Base-by-base conservation (phyloP, 2,888 invertebrate species). In the Chymomyza amoena region DNA sequence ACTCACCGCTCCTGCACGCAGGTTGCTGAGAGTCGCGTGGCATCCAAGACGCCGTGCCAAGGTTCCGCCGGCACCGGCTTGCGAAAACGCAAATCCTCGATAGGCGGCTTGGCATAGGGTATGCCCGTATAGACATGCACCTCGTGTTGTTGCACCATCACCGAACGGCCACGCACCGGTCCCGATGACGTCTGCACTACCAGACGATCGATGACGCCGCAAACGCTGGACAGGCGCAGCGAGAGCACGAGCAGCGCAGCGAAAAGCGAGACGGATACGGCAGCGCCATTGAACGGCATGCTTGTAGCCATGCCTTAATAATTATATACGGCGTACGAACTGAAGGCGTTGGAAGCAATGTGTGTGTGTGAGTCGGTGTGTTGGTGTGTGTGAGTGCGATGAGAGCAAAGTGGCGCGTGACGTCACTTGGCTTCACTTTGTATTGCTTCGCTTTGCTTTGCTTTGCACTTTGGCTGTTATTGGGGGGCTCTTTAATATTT, bases 91-190 rank as follows among this genome's bases (percentile, higher is more conserved):
- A 97, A 93, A 67, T 96, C 95, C 15, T 97, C 97, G 59, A 97
- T 92, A 1, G 98, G 97, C 2, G 97, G 96, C 90, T 97, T 96
- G 7, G 97, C 98, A 90, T 97, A 98, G 16, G 98, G 98, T 75
- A 98, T 96, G 4, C 97, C 97, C 64, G 95, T 95, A 89, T 96
- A 98, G 65, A 96, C 95, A 90, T 97, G 97, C 39, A 97, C 96
- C 91, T 98, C 95, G 66, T 96, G 94, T 64, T 97, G 95, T 92
- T 97, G 93, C 80, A 97, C 95, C 75, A 95, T 95, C 89, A 95
- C 95, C 18, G 96, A 94, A 84, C 95, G 94, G 25, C 97, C 97
- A 76, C 96, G 95, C 68, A 97, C 94, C 72, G 95, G 93, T 1
- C 97, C 97, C 85, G 95, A 96, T 78, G 95, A 95, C 28, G 97